Percentiles rank a stretch among this genome's conserved stretches.
Evolutionary conservation across 2,797 vertebrate species (phyloP).

Genomic region (Silurus lanzhouensis): DNA sequence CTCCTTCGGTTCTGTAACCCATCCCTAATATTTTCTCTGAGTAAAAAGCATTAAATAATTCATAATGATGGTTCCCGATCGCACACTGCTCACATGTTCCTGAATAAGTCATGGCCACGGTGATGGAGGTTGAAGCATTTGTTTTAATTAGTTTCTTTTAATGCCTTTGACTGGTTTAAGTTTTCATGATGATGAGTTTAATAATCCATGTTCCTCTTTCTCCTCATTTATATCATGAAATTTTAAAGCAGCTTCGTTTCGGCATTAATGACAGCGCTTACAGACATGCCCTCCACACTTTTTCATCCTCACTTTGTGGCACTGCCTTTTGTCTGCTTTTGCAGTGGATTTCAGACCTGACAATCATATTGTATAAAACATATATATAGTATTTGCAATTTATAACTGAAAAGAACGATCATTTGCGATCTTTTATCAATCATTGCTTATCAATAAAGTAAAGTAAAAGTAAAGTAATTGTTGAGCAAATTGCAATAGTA

Average conservation of each 20-base stretch:
- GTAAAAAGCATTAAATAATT: constrained; percentile 59
- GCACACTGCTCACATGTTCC: constrained; percentile 42
- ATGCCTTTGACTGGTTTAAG: constrained; percentile 63
- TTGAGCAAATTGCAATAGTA: background rate
- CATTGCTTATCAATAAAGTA: background rate
- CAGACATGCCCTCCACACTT: constrained; percentile 40
- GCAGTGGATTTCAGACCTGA: constrained; percentile 29
- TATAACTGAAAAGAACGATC: background rate
- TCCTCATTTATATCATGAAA: constrained; percentile 65
- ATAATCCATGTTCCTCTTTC: constrained; percentile 66
- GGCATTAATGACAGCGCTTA: constrained; percentile 48
- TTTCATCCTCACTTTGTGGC: constrained; percentile 18
- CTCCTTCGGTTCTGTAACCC: constrained; percentile 40
- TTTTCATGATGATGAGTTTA: constrained; percentile 65
- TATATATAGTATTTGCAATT: constrained; percentile 28
- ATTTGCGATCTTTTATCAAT: background rate
- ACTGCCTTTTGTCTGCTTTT: constrained; percentile 28
- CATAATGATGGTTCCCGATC: constrained; percentile 59
- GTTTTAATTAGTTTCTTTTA: constrained; percentile 71
- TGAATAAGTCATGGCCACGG: constrained; percentile 62
- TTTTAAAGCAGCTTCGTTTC: constrained; percentile 57
- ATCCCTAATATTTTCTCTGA: constrained; percentile 49
- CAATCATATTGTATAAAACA: background rate
- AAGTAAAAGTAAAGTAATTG: background rate
- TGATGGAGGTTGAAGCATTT: constrained; percentile 63